These are phyloP conservation scores for Dysdera silvatica DNA, from an alignment of 1,140 invertebrate species.

Conservation along the genomic window DNA sequence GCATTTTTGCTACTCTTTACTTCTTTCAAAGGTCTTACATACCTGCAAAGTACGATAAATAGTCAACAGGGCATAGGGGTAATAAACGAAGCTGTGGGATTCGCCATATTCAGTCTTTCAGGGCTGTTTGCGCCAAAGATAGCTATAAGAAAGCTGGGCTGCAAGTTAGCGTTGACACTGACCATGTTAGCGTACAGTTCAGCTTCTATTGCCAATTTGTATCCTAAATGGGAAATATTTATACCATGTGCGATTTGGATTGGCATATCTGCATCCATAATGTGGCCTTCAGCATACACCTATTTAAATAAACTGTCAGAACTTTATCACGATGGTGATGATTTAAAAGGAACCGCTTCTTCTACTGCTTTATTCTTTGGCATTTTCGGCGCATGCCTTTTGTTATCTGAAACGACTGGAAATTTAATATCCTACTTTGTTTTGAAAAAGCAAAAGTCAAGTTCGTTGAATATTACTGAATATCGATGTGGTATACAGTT, in stretches of 20 bases:
- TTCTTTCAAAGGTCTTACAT: conserved; percentile 8
- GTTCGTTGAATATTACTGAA: background rate
- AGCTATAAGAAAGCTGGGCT: conserved; percentile 37
- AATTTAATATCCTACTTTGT: conserved; percentile 29
- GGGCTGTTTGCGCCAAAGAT: conserved; percentile 27
- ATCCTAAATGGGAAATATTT: conserved; percentile 36
- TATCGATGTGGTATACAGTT: too few species aligned
- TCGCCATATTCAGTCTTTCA: conserved; percentile 36
- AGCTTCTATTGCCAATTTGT: conserved; percentile 45
- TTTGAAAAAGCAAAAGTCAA: background rate
- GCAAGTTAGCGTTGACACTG: conserved; percentile 43
- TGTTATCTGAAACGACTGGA: conserved; percentile 13
- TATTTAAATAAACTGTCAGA: conserved; percentile 48
- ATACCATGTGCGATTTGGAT: conserved; percentile 43
- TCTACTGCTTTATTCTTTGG: conserved; percentile 29
- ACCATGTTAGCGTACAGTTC: conserved; percentile 42
- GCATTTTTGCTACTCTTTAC: conserved; percentile 18
- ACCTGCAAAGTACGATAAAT: conserved; percentile 29
- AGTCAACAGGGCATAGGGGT: conserved; percentile 17
- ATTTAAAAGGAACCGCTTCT: background rate
- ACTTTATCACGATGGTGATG: background rate
- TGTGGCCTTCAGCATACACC: conserved; percentile 50
- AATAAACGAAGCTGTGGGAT: conserved; percentile 35
- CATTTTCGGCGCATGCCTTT: conserved; percentile 19
- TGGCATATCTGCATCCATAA: conserved; percentile 47